A percentile compares a stretch with the other conserved stretches of the same genome.
phyloP scores from a whole-genome alignment of 2,888 invertebrate genomes.

The Mesoligia furuncula region DNA sequence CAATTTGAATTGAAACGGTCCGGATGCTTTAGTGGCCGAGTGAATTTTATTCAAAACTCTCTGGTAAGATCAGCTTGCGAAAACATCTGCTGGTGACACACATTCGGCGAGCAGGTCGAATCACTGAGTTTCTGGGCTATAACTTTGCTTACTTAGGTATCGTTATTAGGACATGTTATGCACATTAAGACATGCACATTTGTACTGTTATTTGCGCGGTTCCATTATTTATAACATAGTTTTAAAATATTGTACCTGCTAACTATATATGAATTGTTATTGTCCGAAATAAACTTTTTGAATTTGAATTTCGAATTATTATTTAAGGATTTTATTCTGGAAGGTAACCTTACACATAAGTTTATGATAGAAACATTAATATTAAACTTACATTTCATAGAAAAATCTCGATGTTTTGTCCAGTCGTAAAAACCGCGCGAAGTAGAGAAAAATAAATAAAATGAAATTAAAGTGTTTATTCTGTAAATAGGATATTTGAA shows the following conservation, averaged over 20 bases:
- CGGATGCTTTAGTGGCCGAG: conserved; percentile 69
- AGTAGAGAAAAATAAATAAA: neutral
- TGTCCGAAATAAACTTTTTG: too few relatives aligned
- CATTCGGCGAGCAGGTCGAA: conserved; percentile 17
- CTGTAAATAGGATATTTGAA: neutral
- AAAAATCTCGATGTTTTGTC: neutral
- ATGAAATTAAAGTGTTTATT: neutral
- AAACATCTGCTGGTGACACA: conserved; percentile 40
- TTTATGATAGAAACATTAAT: neutral
- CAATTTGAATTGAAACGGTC: conserved; percentile 79
- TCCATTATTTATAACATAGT: too few relatives aligned
- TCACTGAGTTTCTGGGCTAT: conserved; percentile 9
- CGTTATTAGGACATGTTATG: neutral
- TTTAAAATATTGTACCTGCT: too few relatives aligned
- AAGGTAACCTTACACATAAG: neutral
- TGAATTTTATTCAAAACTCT: conserved; percentile 71
- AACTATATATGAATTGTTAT: too few relatives aligned
- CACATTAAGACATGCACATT: too few relatives aligned
- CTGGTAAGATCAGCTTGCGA: conserved; percentile 27
- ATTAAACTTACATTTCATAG: neutral
- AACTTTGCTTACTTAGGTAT: conserved; percentile 1
- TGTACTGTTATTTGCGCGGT: too few relatives aligned
- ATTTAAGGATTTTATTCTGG: neutral
- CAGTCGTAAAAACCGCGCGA: neutral
- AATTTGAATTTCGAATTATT: too few relatives aligned